phyloP scores from a whole-genome alignment of 2,797 vertebrate species.

The Stomatorhinus walkeri region DNA sequence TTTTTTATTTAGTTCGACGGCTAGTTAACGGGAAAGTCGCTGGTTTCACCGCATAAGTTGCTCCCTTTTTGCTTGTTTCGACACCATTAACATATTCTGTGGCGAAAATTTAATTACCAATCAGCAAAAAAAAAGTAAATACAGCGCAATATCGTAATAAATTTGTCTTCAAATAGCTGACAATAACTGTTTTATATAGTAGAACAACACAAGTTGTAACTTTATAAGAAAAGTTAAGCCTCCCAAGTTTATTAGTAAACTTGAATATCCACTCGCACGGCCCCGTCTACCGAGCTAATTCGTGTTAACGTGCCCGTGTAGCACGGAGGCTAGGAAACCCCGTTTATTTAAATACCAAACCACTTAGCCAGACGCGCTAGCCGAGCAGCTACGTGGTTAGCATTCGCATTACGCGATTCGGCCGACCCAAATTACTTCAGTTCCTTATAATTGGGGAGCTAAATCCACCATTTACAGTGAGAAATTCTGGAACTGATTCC shows the following conservation, averaged over 20 bases:
- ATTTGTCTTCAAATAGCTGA: background rate
- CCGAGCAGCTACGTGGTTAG: background rate
- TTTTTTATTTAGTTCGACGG: background rate
- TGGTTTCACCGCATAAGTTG: background rate
- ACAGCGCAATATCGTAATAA: background rate
- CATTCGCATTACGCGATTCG: background rate
- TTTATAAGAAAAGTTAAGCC: background rate
- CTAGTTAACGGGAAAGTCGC: background rate
- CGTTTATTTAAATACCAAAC: background rate
- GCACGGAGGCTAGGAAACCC: constrained; percentile 5
- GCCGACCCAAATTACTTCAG: background rate
- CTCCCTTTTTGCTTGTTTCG: background rate
- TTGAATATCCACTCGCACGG: background rate
- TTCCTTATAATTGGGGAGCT: background rate
- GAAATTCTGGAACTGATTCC: no score
- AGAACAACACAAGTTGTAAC: background rate
- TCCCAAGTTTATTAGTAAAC: background rate
- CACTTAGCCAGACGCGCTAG: background rate
- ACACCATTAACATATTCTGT: background rate
- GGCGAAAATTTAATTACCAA: background rate
- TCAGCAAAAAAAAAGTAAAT: background rate
- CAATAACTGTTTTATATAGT: background rate
- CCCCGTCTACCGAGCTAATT: background rate
- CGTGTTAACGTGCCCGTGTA: background rate
- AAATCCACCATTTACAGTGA: background rate